Conservation (phyloP, 2,888 invertebrate genomes). For the Scaptomyza parva region DNA sequence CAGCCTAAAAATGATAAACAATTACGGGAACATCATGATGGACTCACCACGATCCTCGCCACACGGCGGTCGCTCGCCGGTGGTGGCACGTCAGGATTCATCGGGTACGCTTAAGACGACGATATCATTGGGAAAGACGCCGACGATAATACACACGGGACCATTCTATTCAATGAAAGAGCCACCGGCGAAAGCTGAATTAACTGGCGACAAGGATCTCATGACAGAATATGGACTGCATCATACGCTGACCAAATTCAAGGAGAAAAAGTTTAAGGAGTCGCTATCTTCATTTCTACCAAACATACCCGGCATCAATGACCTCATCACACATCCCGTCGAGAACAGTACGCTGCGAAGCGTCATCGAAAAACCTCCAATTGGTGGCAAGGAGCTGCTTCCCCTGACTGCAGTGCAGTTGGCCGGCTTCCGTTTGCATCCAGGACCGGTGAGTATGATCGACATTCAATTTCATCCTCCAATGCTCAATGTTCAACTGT, state of each 20-base stretch:
- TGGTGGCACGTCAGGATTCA: slow-evolving; percentile 97
- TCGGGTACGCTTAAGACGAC: slow-evolving; percentile 99
- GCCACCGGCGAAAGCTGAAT: slow-evolving; percentile 95
- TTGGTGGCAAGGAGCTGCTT: slow-evolving; percentile 95
- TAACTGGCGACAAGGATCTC: slow-evolving; percentile 98
- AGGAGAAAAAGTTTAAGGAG: slow-evolving; percentile 97
- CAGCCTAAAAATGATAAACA: slow-evolving; percentile 80
- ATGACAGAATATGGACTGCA: slow-evolving; percentile 98
- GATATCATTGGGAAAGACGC: slow-evolving; percentile 98
- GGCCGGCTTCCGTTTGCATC: slow-evolving; percentile 97
- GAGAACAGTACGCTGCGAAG: slow-evolving; percentile 95
- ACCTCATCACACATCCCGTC: slow-evolving; percentile 93
- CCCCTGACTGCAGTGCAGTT: slow-evolving; percentile 94
- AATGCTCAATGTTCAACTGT: not conserved
- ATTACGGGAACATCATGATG: slow-evolving; percentile 90
- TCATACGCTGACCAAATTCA: slow-evolving; percentile 98
- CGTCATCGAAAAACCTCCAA: slow-evolving; percentile 97
- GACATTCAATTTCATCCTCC: not conserved
- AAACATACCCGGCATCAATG: slow-evolving; percentile 97
- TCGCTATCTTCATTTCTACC: slow-evolving; percentile 97
- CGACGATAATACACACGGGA: slow-evolving; percentile 98
- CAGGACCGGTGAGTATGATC: slow-evolving; percentile 89
- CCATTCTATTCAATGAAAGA: slow-evolving; percentile 99
- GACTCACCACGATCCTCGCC: slow-evolving; percentile 98
- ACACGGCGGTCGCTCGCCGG: slow-evolving; percentile 97